Base-by-base conservation (phyloP, 2,113 vertebrate genomes). In the Prionailurus viverrinus region DNA sequence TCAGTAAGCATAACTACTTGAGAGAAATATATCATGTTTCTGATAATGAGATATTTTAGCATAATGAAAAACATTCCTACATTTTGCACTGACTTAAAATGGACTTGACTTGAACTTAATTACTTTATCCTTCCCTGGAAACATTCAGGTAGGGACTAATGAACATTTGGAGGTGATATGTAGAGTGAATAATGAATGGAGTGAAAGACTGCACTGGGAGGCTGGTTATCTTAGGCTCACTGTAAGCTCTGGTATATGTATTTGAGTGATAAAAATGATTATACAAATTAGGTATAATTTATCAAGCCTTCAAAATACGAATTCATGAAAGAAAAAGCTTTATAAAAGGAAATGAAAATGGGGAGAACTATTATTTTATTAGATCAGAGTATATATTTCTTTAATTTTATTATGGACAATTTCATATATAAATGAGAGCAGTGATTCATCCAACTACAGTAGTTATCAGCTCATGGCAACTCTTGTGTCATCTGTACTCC, bases 351-450 rank as follows among this genome's bases (percentile, higher is more conserved):
- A 86, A 29, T 65, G 4, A 86, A 78, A 95, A 92, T 82, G 41
- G 21, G 65, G 53, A 95, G 53, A 95, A 58, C 16, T 31, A 27
- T 83, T 97, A 18, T 96, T 96, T 73, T 93, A 31, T 87, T 95
- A 92, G 39, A 68, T 78, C 69, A 89, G 73, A 74, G n/a, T 92
- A 11, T 81, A 4, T 61, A 80, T 91, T 82, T 69, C 14, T 71
- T 79, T 91, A 86, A 66, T 93, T 84, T 93, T 68, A 31, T 84
- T 74, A 51, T 65, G 36, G 66, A 92, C 85, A 88, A 39, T 55
- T 93, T 95, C 23, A 63, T 85, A 78, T 18, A 16, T 85, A 68
- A 91, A 51, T 51, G 74, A 88, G 51, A 89, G n/a, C 63, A 53
- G 0, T 69, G 33, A 80, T 74, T 69, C 61, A 78, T 27, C 36